Conservation (phyloP, 1,140 invertebrate genomes). For the Theocolax elegans region DNA sequence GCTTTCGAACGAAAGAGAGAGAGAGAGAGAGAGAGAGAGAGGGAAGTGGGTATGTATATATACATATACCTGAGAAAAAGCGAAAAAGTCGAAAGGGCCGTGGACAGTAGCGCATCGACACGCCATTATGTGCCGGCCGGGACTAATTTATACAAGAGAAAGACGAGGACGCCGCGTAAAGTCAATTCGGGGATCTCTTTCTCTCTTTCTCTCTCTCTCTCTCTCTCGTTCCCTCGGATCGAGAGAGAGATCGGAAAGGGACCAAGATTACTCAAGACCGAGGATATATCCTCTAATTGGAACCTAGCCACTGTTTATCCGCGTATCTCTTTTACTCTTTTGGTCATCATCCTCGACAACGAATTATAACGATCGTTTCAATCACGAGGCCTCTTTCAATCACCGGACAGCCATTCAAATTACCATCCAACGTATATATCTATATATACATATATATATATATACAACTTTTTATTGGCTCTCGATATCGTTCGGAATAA, state of each 20-base stretch:
- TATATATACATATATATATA: too few species aligned
- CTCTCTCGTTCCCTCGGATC: not conserved
- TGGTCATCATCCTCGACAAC: slow-evolving; percentile 13
- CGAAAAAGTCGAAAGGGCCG: slow-evolving; percentile 43
- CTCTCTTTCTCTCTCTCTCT: too few species aligned
- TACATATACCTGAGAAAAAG: slow-evolving; percentile 37
- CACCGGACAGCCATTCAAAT: too few species aligned
- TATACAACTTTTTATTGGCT: too few species aligned
- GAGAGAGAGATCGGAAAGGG: slow-evolving; percentile 40
- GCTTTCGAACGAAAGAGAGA: not conserved
- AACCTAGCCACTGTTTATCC: slow-evolving; percentile 63
- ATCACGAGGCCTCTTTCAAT: too few species aligned
- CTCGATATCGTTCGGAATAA: not conserved
- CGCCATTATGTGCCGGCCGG: slow-evolving; percentile 67
- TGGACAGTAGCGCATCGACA: slow-evolving; percentile 68
- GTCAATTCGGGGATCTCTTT: slow-evolving; percentile 43
- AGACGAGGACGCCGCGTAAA: slow-evolving; percentile 58
- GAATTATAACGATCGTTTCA: slow-evolving; percentile 1
- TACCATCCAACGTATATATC: too few species aligned
- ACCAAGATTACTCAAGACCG: slow-evolving; percentile 58
- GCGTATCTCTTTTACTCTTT: slow-evolving; percentile 58
- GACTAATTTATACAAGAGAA: slow-evolving; percentile 68
- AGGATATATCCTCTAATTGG: slow-evolving; percentile 61
- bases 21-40: slow-evolving; percentile 23
- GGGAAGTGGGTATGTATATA: not conserved